Percentiles rank a stretch among this genome's conserved stretches.
These are phyloP conservation scores for Dryococelus australis DNA, from an alignment of 2,888 invertebrate genomes.

Conservation along the genomic window DNA sequence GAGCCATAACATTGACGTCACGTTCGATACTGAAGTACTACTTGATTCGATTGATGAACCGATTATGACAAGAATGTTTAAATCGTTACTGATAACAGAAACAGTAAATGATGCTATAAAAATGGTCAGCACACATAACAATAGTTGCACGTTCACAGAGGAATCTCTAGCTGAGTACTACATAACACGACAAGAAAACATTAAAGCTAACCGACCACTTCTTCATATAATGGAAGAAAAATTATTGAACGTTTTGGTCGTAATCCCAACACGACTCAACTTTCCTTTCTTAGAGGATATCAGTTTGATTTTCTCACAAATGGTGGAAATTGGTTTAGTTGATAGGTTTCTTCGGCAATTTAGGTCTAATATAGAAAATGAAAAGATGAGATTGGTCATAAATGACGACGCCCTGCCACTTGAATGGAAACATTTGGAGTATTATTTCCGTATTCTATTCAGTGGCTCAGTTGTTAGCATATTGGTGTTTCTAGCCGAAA, in stretches of 20 bases:
- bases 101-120: neutral
- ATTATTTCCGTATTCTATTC: neutral
- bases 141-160: neutral
- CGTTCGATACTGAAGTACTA: neutral
- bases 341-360: neutral
- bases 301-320: neutral
- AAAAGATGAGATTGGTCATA: neutral
- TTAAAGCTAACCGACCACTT: neutral
- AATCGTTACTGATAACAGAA: neutral
- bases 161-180: neutral
- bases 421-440: slow-evolving; percentile 8
- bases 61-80: neutral
- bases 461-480: neutral
- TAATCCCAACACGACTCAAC: neutral
- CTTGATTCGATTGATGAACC: neutral
- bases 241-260: neutral
- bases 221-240: neutral
- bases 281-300: neutral
- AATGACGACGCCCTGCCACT: neutral
- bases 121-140: neutral
- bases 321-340: neutral
- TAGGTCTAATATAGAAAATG: neutral
- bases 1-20: neutral
- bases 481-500: neutral
- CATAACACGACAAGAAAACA: neutral